Conservation (phyloP, 2,797 vertebrate genomes). For the Triplophysa bombifrons region DNA sequence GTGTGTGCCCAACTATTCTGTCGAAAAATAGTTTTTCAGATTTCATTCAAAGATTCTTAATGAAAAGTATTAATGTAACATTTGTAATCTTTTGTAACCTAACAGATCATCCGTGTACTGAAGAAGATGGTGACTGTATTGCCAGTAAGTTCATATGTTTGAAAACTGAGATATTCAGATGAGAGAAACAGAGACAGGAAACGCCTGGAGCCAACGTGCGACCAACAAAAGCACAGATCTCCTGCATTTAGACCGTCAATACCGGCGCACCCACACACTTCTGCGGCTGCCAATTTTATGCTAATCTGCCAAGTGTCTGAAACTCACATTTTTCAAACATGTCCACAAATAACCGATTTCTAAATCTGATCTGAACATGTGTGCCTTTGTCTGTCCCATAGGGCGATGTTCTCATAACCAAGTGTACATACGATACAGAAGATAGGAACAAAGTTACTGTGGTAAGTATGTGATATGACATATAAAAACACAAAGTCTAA, state of each 20-base stretch:
- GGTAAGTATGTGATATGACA: slow-evolving; percentile 73
- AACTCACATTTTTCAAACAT: slow-evolving; percentile 40
- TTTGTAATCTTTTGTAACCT: slow-evolving; percentile 9
- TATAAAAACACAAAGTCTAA: neutral
- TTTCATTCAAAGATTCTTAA: neutral
- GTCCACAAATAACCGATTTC: slow-evolving; percentile 38
- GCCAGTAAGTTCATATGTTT: slow-evolving; percentile 77
- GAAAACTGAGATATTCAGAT: slow-evolving; percentile 39
- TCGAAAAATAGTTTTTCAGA: neutral
- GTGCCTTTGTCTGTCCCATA: slow-evolving; percentile 59
- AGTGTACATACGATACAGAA: slow-evolving; percentile 88
- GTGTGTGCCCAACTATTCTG: neutral
- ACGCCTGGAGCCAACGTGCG: slow-evolving; percentile 54
- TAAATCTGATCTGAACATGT: slow-evolving; percentile 40
- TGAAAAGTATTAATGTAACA: slow-evolving; percentile 6
- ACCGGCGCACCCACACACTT: slow-evolving; percentile 50
- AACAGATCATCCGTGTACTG: slow-evolving; percentile 88
- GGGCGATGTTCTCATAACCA: slow-evolving; percentile 90
- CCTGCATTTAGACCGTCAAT: slow-evolving; percentile 56
- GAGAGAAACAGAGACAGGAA: slow-evolving; percentile 51
- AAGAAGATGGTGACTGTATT: slow-evolving; percentile 81
- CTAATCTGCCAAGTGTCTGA: slow-evolving; percentile 50
- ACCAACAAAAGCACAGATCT: slow-evolving; percentile 52
- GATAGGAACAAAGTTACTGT: slow-evolving; percentile 81
- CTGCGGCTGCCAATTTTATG: slow-evolving; percentile 44